Evolutionary conservation across 2,888 invertebrate species (phyloP), one percentile per base, ranked within the genome.

Genomic region (Mimumesa dahlbomi): DNA sequence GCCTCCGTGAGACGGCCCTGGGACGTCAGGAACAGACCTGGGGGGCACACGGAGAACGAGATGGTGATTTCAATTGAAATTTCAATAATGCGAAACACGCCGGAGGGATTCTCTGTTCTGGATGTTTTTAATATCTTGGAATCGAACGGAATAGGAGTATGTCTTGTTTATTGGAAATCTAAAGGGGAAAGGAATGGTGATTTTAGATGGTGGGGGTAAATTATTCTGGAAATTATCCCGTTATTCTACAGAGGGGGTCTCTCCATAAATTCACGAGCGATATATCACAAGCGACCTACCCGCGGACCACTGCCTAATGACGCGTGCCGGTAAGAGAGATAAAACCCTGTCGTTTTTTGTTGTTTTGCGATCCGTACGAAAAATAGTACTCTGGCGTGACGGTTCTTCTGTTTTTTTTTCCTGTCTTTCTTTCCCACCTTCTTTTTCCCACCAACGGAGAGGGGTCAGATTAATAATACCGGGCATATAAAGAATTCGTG

Each of bases 1-100:
- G 98, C 96, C 85, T 98, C 97, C 34, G 93, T 91, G 85, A 94
- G 92, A 48, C 97, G 92, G 14, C 94, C 94, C 83, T 94, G 93
- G 72, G 96, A 94, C 71, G 95, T 93, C 76, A 98, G 92, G 89
- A 97, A 97, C 91, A 97, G 95, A 84, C 97, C 98, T 98, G 91
- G 0, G 29, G 54, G 62, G 16, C 13, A 19, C 40, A 9, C 16
- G 5, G n/a, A n/a, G n/a, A 14, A 48, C n/a, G 13, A 13, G 9
- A 36, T 7, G 36, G n/a, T 13, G 36, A 29, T 29, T 29, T 29
- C 9, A 29, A 2, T 29, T 2, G 29, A 9, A 29, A 29, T 29
- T 6, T 29, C 29, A 9, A 29, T 25, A 7, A 25, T 29, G 9
- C 29, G 29, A 9, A 9, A 29, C n/a, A n/a, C n/a, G n/a, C n/a